Conservation (phyloP, 2,797 vertebrate species). For the Myripristis murdjan region DNA sequence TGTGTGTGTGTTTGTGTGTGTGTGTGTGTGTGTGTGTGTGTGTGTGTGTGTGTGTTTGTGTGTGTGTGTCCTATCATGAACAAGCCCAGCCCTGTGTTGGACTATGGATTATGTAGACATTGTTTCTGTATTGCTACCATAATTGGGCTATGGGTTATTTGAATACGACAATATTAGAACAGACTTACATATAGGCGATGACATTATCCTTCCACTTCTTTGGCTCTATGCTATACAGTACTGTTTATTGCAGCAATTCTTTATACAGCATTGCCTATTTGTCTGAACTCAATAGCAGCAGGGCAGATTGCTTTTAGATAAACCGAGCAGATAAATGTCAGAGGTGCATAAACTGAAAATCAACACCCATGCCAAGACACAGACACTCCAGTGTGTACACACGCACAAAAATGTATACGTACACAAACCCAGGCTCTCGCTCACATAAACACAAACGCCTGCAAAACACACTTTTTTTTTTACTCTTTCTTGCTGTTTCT, state of each 20-base stretch:
- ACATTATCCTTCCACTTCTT: slow-evolving; percentile 40
- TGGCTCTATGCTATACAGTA: slow-evolving; percentile 8
- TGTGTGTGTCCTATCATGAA: slow-evolving; percentile 6
- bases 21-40: no score
- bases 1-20: no score
- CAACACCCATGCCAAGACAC: not conserved
- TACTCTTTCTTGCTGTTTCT: slow-evolving; percentile 7
- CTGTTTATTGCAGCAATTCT: slow-evolving; percentile 34
- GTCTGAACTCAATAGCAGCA: slow-evolving; percentile 46
- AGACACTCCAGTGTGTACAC: not conserved
- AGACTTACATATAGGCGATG: slow-evolving; percentile 38
- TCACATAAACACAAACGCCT: not conserved
- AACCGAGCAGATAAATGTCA: slow-evolving; percentile 59
- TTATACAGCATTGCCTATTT: slow-evolving; percentile 39
- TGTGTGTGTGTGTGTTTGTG: no score
- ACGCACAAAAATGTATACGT: not conserved
- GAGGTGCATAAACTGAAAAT: slow-evolving; percentile 32
- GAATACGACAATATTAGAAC: slow-evolving; percentile 51
- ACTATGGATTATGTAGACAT: slow-evolving; percentile 42
- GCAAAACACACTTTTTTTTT: not conserved
- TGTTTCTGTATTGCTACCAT: slow-evolving; percentile 44
- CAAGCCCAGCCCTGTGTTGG: slow-evolving; percentile 8
- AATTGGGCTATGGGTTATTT: slow-evolving; percentile 53
- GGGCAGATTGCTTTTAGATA: slow-evolving; percentile 54
- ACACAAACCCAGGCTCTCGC: not conserved